Conservation (phyloP, 2,113 vertebrate species). For the Clarias gariepinus region DNA sequence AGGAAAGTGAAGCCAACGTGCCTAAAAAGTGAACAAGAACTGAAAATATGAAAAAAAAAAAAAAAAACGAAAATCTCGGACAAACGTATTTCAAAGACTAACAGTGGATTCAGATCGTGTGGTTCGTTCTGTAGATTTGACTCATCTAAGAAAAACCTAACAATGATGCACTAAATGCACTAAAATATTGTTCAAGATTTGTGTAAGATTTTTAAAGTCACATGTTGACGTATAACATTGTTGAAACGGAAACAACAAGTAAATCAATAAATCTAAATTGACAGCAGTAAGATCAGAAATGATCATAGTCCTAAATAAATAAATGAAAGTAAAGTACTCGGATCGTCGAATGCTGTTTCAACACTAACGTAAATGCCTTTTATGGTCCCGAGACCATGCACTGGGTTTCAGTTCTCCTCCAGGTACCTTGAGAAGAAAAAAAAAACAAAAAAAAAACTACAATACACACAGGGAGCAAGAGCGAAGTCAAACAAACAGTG, state of each 20-base stretch:
- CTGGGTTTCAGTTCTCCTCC: slow-evolving; percentile 40
- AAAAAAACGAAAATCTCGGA: no score
- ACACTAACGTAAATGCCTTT: slow-evolving; percentile 10
- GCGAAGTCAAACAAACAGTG: neutral
- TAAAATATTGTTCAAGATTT: neutral
- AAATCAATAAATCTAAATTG: no score
- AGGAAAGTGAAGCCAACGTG: slow-evolving; percentile 9
- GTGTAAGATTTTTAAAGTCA: neutral
- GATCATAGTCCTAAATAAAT: neutral
- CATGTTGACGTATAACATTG: neutral
- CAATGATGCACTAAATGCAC: no score
- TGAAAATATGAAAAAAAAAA: neutral
- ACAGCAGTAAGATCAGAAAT: neutral
- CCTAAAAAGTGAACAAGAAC: slow-evolving; percentile 1
- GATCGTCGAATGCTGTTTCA: neutral
- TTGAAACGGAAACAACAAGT: neutral
- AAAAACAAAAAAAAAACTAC: neutral
- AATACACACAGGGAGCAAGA: slow-evolving; percentile 2
- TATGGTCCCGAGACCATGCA: slow-evolving; percentile 13
- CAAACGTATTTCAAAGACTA: neutral
- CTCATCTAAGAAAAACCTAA: neutral
- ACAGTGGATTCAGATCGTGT: neutral
- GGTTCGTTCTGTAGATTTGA: neutral
- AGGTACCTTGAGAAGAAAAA: slow-evolving; percentile 5
- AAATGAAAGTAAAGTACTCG: neutral